Evolutionary conservation across 2,888 invertebrate species (phyloP).

Genomic region (Podabrus alpinus): DNA sequence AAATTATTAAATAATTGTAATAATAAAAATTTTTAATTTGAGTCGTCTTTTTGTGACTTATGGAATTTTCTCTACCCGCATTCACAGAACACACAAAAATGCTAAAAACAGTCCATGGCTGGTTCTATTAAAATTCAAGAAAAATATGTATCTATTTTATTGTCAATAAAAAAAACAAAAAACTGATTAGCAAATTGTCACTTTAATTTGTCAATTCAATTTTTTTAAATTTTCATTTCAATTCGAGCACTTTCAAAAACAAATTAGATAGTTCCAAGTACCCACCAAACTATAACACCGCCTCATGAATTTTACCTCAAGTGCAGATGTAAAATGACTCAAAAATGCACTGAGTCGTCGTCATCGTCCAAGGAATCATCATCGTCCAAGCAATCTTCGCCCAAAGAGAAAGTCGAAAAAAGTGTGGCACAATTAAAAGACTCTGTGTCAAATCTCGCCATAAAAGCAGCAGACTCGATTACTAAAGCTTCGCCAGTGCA

Average conservation of each 20-base stretch:
- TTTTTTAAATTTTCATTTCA: background rate
- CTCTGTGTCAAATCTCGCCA: background rate
- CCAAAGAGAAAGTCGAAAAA: background rate
- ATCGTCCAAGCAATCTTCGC: too few species aligned
- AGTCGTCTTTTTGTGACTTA: background rate
- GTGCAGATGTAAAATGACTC: background rate
- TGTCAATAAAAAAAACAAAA: background rate
- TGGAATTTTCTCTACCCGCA: too few species aligned
- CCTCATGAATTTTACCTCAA: background rate
- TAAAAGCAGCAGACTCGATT: background rate
- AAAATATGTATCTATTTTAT: background rate
- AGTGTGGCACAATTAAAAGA: background rate
- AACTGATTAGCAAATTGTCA: background rate
- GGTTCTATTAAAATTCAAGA: background rate
- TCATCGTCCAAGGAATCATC: background rate
- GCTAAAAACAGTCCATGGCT: background rate
- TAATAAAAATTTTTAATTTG: background rate
- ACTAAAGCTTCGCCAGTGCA: background rate
- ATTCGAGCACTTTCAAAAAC: background rate
- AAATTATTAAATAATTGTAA: conserved; percentile 47
- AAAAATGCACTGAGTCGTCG: background rate
- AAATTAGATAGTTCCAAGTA: background rate
- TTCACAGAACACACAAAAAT: background rate
- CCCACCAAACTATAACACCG: background rate
- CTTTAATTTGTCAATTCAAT: background rate